Conservation (phyloP, 1,140 invertebrate genomes). For the Drosophila sulfurigaster region DNA sequence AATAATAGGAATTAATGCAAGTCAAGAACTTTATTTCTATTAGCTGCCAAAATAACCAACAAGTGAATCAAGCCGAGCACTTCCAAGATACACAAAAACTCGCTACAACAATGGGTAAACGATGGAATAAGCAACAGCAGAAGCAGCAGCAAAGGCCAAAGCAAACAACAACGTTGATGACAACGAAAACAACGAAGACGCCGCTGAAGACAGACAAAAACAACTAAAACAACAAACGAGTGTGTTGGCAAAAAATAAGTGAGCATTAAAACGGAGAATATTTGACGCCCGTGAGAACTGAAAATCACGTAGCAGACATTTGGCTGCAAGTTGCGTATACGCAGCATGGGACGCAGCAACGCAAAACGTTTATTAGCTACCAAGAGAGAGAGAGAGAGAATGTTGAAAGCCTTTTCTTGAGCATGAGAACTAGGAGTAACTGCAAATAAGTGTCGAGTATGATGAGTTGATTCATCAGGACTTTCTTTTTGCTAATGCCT, state of each 20-base stretch:
- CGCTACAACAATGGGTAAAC: slow-evolving; percentile 49
- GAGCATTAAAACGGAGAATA: slow-evolving; percentile 40
- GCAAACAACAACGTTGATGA: neutral
- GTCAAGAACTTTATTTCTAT: too few species aligned
- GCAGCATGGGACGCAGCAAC: slow-evolving; percentile 51
- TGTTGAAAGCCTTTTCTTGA: too few species aligned
- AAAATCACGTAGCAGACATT: slow-evolving; percentile 81
- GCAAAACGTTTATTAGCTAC: slow-evolving; percentile 65
- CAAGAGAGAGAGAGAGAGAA: too few species aligned
- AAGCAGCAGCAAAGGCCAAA: slow-evolving; percentile 11
- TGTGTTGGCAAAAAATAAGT: slow-evolving; percentile 44
- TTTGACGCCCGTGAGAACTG: slow-evolving; percentile 54
- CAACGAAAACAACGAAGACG: slow-evolving; percentile 20
- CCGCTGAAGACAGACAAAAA: slow-evolving; percentile 5
- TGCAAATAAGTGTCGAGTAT: neutral
- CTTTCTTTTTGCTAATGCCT: slow-evolving; percentile 48
- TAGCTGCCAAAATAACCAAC: neutral
- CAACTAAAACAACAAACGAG: neutral
- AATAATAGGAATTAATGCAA: too few species aligned
- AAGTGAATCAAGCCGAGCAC: neutral
- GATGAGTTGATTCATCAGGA: neutral
- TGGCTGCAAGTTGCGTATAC: slow-evolving; percentile 75
- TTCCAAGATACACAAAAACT: neutral
- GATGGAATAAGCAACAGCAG: slow-evolving; percentile 47
- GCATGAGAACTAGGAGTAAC: neutral